Percentiles rank a stretch among this genome's conserved stretches.
phyloP scores from a whole-genome alignment of 1,140 invertebrate species.

The Chelonus insularis region DNA sequence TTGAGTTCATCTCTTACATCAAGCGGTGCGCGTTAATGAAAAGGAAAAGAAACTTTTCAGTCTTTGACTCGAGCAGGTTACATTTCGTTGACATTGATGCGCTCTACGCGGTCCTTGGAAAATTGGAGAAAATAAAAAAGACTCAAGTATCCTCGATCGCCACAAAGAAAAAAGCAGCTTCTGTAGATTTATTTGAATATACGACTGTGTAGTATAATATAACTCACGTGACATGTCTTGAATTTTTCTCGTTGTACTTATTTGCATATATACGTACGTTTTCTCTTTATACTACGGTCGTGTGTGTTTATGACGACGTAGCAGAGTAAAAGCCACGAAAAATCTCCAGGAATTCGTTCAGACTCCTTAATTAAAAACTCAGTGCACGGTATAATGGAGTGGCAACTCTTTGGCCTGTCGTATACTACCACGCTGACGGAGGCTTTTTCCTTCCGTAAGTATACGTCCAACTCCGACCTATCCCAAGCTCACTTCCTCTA shows the following conservation, averaged over 20 bases:
- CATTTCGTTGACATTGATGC: conserved; percentile 29
- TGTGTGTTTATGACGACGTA: not conserved
- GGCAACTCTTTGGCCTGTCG: conserved; percentile 44
- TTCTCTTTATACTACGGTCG: not conserved
- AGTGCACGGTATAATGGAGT: conserved; percentile 46
- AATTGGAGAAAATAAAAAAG: conserved; percentile 26
- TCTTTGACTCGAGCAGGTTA: conserved; percentile 46
- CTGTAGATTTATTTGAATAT: not conserved
- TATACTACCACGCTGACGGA: conserved; percentile 15
- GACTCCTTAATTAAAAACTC: conserved; percentile 50
- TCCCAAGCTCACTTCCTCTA: conserved; percentile 12
- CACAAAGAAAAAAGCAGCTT: conserved; percentile 31
- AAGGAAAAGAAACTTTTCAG: conserved; percentile 43
- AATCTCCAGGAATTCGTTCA: conserved; percentile 41
- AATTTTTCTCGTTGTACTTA: not conserved
- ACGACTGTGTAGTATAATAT: not conserved
- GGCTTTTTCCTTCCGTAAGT: conserved; percentile 20
- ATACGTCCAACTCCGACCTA: conserved; percentile 9
- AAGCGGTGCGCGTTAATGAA: conserved; percentile 38
- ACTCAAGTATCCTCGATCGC: conserved; percentile 35
- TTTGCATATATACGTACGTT: not conserved
- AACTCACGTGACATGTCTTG: too few species aligned
- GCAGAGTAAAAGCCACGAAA: conserved; percentile 13
- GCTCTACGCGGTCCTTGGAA: not conserved
- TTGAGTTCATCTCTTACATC: not conserved